phyloP scores from a whole-genome alignment of 2,888 invertebrate genomes.

The Lasioglossum villosulum region DNA sequence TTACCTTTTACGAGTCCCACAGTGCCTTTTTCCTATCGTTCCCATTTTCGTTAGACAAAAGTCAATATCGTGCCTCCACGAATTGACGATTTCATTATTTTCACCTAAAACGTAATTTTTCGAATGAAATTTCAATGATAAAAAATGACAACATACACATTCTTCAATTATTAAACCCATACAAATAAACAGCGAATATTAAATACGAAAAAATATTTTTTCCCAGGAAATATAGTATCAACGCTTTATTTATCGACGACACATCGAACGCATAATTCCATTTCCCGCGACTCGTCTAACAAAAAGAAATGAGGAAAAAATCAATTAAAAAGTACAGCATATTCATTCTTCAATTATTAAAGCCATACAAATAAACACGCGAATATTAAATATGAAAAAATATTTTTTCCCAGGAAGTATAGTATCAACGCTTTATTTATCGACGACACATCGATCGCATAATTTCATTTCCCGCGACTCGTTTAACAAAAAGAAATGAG shows the following conservation, averaged over 20 bases:
- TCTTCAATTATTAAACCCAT: not conserved
- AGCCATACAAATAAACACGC: too few relatives aligned
- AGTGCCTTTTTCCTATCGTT: not conserved
- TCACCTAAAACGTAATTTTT: not conserved
- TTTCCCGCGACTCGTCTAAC: not conserved
- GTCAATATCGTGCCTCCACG: not conserved
- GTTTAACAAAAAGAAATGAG: not conserved
- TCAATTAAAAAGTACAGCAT: not conserved
- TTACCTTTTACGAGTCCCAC: not conserved
- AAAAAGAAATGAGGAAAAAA: not conserved
- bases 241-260: not conserved
- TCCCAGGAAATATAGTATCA: not conserved
- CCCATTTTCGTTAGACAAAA: not conserved
- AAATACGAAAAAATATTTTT: not conserved
- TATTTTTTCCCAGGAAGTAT: not conserved
- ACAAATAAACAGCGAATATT: too few relatives aligned
- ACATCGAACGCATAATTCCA: not conserved
- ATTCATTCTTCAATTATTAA: not conserved
- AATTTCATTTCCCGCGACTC: not conserved
- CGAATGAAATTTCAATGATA: not conserved
- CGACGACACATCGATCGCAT: not conserved
- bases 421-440: not conserved
- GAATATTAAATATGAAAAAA: not conserved
- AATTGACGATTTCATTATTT: not conserved
- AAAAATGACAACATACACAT: not conserved